Conservation (phyloP, 2,797 vertebrate species). For the Enteromius mattozi region DNA sequence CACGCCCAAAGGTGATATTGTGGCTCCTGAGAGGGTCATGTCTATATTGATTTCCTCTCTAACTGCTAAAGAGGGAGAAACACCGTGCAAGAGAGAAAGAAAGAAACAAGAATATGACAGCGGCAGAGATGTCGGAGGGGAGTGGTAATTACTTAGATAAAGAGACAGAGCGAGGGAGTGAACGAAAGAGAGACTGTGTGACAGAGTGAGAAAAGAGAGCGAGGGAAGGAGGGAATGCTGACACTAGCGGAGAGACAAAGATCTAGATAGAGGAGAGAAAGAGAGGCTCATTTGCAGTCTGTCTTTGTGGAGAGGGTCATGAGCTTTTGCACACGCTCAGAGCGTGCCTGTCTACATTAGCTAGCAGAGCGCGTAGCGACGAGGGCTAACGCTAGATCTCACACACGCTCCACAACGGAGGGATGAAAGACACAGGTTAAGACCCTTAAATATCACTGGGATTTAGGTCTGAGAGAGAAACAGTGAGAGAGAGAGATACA, state of each 20-base stretch:
- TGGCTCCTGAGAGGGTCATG: slow-evolving; percentile 57
- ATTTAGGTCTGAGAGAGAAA: slow-evolving; percentile 78
- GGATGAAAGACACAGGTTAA: slow-evolving; percentile 81
- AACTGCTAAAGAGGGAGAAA: slow-evolving; percentile 33
- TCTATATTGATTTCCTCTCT: slow-evolving; percentile 59
- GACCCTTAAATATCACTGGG: slow-evolving; percentile 79
- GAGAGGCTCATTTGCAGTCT: slow-evolving; percentile 72
- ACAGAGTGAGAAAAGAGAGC: slow-evolving; percentile 24
- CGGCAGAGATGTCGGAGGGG: slow-evolving; percentile 32
- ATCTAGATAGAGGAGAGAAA: slow-evolving; percentile 42
- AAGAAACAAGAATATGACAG: slow-evolving; percentile 48
- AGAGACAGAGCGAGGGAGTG: slow-evolving; percentile 46
- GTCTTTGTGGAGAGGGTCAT: slow-evolving; percentile 59
- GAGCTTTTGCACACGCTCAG: slow-evolving; percentile 62
- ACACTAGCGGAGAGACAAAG: slow-evolving; percentile 48
- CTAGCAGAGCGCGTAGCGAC: slow-evolving; percentile 44
- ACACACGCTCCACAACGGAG: slow-evolving; percentile 64
- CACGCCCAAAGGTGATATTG: slow-evolving; percentile 60
- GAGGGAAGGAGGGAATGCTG: slow-evolving; percentile 56
- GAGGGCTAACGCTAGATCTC: slow-evolving; percentile 57
- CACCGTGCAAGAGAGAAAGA: slow-evolving; percentile 4
- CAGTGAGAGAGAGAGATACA: slow-evolving; percentile 46
- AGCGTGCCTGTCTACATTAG: slow-evolving; percentile 57
- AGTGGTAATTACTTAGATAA: slow-evolving; percentile 61
- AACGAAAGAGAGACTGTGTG: slow-evolving; percentile 16